Conservation (phyloP, 1,140 invertebrate genomes). For the Paralvinella palmiformis region DNA sequence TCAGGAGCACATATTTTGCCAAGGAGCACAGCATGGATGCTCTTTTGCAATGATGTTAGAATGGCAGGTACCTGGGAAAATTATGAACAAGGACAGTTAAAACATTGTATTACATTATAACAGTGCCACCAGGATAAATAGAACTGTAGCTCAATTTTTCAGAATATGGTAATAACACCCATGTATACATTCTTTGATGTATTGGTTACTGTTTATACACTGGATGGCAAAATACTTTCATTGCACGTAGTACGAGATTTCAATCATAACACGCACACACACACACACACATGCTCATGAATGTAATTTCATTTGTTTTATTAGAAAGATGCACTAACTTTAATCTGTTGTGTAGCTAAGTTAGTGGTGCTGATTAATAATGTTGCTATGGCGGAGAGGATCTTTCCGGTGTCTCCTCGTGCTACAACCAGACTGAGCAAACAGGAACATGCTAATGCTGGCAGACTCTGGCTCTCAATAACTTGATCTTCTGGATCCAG, state of each 20-base stretch:
- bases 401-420: conserved; percentile 84
- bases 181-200: no score
- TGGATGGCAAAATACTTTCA: no score
- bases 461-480: conserved; percentile 52
- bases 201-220: no score
- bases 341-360: conserved; percentile 71
- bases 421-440: conserved; percentile 86
- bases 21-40: conserved; percentile 78
- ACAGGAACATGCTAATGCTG: conserved; percentile 81
- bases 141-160: no score
- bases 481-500: neutral
- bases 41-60: conserved; percentile 77
- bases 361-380: conserved; percentile 78
- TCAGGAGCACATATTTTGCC: conserved; percentile 76
- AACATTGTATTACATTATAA: no score
- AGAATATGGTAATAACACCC: no score
- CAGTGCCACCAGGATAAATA: no score
- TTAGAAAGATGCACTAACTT: conserved; percentile 54
- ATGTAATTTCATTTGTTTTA: no score
- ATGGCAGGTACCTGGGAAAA: conserved; percentile 76
- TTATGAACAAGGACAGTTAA: conserved; percentile 14
- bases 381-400: conserved; percentile 76
- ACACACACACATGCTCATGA: no score
- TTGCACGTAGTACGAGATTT: no score
- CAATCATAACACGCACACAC: no score